These are phyloP conservation scores for Acanthopleura granulata DNA, from an alignment of 2,888 invertebrate genomes.

Conservation along the genomic window DNA sequence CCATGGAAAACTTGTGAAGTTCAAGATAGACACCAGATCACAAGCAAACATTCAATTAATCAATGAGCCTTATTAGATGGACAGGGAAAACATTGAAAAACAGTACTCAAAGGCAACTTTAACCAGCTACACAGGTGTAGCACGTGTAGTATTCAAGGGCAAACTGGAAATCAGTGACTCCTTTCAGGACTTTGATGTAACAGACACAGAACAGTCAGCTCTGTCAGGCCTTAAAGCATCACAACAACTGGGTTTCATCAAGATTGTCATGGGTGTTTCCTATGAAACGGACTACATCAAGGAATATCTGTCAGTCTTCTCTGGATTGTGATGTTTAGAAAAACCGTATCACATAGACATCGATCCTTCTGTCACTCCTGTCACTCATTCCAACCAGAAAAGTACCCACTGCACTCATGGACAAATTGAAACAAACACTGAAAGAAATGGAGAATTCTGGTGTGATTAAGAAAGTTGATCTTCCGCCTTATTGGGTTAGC, in stretches of 20 bases:
- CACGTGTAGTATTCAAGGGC: background rate
- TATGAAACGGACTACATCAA: background rate
- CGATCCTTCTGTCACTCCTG: conserved; percentile 20
- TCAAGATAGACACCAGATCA: conserved; percentile 14
- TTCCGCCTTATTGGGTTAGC: conserved; percentile 24
- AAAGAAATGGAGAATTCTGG: conserved; percentile 18
- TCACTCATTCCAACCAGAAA: conserved; percentile 21
- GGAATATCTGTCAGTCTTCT: conserved; percentile 7
- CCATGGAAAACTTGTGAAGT: background rate
- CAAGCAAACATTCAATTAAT: too few relatives aligned
- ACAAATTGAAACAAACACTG: conserved; percentile 15
- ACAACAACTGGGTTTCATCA: conserved; percentile 6
- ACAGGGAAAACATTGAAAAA: background rate
- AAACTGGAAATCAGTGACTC: background rate
- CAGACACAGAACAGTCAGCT: conserved; percentile 1
- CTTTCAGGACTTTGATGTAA: background rate
- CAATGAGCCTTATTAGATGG: background rate
- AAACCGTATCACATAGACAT: conserved; percentile 13
- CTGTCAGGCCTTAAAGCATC: background rate
- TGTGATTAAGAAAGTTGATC: conserved; percentile 19
- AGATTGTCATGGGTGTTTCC: background rate
- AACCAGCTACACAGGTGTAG: background rate
- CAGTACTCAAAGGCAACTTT: background rate
- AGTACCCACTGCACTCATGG: conserved; percentile 19
- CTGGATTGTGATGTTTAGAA: background rate